phyloP scores from a whole-genome alignment of 2,888 invertebrate species.

The Caenorhabditis macrosperma region DNA sequence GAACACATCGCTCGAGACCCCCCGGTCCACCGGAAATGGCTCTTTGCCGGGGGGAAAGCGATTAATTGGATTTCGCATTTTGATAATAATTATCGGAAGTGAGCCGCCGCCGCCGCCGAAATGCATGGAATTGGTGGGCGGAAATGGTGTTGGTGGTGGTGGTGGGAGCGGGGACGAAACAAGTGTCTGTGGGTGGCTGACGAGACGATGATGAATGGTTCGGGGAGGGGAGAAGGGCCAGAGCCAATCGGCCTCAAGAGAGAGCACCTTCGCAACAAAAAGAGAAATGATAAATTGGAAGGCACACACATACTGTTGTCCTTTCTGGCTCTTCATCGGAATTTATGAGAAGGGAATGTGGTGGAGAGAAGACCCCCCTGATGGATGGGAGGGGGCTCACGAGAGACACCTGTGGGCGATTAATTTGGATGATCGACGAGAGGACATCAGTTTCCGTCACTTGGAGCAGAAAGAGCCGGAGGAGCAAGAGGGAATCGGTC shows the following conservation, averaged over 20 bases:
- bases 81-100: conserved; percentile 24
- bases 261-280: conserved; percentile 48
- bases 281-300: conserved; percentile 43
- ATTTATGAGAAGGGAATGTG: too few relatives aligned
- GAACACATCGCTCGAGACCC: neutral
- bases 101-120: neutral
- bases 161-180: too few relatives aligned
- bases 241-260: conserved; percentile 45
- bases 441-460: conserved; percentile 5
- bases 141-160: too few relatives aligned
- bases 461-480: too few relatives aligned
- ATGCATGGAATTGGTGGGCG: conserved; percentile 30
- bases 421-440: conserved; percentile 33
- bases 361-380: too few relatives aligned
- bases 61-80: conserved; percentile 21
- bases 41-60: neutral
- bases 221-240: conserved; percentile 24
- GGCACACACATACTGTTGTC: too few relatives aligned
- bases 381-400: conserved; percentile 16
- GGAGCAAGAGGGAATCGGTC: neutral
- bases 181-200: conserved; percentile 48
- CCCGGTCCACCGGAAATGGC: conserved; percentile 5
- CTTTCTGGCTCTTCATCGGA: too few relatives aligned
- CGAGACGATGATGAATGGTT: conserved; percentile 59
- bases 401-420: conserved; percentile 26